phyloP scores from a whole-genome alignment of 2,888 invertebrate genomes.

The Epirrhoe alternata region DNA sequence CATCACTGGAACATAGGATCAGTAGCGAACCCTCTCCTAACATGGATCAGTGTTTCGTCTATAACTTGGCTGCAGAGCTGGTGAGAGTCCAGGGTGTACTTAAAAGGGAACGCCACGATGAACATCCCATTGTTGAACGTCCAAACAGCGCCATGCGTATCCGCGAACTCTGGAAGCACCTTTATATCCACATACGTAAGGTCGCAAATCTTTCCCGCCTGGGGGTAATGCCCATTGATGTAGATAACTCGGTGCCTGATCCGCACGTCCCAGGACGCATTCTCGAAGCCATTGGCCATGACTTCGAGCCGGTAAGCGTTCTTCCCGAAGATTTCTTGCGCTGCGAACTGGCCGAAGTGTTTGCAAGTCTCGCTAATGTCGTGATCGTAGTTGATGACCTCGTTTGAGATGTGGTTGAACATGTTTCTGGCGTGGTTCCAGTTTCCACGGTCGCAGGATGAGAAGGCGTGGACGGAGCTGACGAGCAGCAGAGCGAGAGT shows the following conservation, averaged over 20 bases:
- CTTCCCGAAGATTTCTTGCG: constrained; percentile 26
- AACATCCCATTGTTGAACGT: constrained; percentile 22
- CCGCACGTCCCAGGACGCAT: constrained; percentile 26
- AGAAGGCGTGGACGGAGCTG: constrained; percentile 25
- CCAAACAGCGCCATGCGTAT: constrained; percentile 28
- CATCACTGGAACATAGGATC: constrained; percentile 23
- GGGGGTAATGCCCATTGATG: constrained; percentile 27
- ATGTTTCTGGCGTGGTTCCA: constrained; percentile 24
- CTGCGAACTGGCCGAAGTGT: constrained; percentile 31
- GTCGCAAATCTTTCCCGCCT: constrained; percentile 26
- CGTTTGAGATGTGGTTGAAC: constrained; percentile 36
- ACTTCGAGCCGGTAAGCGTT: constrained; percentile 31
- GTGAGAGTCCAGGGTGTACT: constrained; percentile 19
- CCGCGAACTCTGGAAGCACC: constrained; percentile 35
- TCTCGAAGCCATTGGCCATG: constrained; percentile 3
- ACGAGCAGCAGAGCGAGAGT: constrained; percentile 14
- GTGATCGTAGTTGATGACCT: constrained; percentile 35
- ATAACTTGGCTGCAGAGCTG: constrained; percentile 23
- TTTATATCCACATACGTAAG: constrained; percentile 35
- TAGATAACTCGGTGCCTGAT: constrained; percentile 35
- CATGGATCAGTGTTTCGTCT: constrained; percentile 24
- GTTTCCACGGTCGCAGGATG: constrained; percentile 22
- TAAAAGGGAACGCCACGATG: constrained; percentile 29
- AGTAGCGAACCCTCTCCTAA: constrained; percentile 26
- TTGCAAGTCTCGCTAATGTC: constrained; percentile 37